A percentile compares a stretch with the other conserved stretches of the same genome.
Conservation (phyloP, 2,797 vertebrate species). For the Pangasius mekongensis region DNA sequence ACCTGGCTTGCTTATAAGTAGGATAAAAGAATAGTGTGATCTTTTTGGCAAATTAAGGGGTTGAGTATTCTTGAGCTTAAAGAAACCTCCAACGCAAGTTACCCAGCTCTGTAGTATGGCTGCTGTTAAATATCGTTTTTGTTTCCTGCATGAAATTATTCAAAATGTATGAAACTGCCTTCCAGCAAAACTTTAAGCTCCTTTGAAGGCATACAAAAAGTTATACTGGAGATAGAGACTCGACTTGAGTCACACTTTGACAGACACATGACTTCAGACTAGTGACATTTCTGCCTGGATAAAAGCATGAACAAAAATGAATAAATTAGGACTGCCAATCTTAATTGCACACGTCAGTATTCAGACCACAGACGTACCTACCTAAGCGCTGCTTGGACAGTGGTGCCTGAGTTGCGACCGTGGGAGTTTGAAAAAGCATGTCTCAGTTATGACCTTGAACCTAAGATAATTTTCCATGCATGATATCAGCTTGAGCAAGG, state of each 20-base stretch:
- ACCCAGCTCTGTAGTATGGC: not conserved
- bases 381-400: not conserved
- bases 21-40: not conserved
- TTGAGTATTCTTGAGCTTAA: not conserved
- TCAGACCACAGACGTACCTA: not conserved
- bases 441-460: not conserved
- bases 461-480: not conserved
- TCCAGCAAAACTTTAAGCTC: not conserved
- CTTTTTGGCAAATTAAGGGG: not conserved
- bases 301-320: not conserved
- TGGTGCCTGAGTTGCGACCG: no score
- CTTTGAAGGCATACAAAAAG: not conserved
- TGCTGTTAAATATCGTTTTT: not conserved
- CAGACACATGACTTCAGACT: not conserved
- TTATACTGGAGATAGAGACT: not conserved
- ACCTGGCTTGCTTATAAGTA: slow-evolving; percentile 2
- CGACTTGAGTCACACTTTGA: not conserved
- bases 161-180: not conserved
- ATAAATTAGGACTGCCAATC: not conserved
- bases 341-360: not conserved
- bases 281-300: not conserved
- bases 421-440: no score
- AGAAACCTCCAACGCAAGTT: not conserved
- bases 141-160: not conserved
- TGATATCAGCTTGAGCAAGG: not conserved